These are phyloP conservation scores for Odocoileus hemionus DNA, from an alignment of 2,113 vertebrate species.

Conservation along the genomic window DNA sequence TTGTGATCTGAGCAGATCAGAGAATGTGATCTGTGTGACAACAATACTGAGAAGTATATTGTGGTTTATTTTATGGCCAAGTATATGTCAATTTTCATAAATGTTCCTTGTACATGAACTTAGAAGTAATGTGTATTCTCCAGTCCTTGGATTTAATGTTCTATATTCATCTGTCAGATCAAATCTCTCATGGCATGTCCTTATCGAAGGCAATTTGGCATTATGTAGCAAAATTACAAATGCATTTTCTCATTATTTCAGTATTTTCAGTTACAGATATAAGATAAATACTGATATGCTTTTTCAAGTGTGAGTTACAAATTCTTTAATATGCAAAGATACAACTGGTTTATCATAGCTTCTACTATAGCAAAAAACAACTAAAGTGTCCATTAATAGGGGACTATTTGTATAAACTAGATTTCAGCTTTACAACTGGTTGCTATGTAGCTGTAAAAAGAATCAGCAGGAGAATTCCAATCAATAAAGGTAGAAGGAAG, in stretches of 20 bases:
- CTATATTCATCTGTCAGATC: background rate
- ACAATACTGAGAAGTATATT: background rate
- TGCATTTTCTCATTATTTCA: background rate
- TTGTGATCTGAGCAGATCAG: background rate
- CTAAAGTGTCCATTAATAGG: background rate
- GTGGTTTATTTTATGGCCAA: background rate
- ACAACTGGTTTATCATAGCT: background rate
- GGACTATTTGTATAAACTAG: background rate
- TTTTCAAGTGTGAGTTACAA: background rate
- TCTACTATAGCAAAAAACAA: background rate
- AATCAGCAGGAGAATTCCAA: background rate
- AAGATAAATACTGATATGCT: background rate
- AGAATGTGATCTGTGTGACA: background rate
- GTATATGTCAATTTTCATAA: slow-evolving; percentile 13
- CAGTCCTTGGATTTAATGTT: background rate
- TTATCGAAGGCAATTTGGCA: background rate
- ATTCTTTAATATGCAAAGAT: background rate
- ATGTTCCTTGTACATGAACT: background rate
- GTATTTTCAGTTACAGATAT: background rate
- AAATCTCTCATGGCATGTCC: background rate
- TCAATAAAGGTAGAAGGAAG: background rate
- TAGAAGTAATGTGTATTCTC: background rate
- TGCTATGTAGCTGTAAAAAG: background rate
- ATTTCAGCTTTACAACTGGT: background rate
- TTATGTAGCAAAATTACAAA: background rate